Percentiles rank a stretch among this genome's conserved stretches.
phyloP scores from a whole-genome alignment of 2,797 vertebrate species.

The Dryobates pubescens region DNA sequence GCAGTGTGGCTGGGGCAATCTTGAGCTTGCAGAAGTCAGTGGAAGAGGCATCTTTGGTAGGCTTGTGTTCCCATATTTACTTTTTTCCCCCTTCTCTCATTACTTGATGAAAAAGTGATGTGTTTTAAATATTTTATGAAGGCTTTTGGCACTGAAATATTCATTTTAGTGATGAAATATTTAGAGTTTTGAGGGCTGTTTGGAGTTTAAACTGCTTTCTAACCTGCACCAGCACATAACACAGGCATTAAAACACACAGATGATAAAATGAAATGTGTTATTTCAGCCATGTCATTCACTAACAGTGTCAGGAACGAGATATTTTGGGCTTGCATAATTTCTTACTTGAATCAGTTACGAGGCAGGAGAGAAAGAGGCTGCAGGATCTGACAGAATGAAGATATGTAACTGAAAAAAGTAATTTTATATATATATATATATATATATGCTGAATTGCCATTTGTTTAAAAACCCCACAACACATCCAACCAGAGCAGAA shows the following conservation, averaged over 20 bases:
- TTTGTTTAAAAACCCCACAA: background rate
- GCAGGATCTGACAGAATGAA: background rate
- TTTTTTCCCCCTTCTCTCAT: background rate
- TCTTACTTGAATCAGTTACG: background rate
- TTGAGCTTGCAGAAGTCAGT: background rate
- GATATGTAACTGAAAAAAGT: background rate
- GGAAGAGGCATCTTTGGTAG: background rate
- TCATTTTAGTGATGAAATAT: background rate
- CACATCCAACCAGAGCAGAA: background rate
- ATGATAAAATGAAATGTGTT: background rate
- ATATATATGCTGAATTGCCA: background rate
- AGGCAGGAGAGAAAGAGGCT: background rate
- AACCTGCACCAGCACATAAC: background rate
- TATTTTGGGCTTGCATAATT: conserved; percentile 6
- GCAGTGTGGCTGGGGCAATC: background rate
- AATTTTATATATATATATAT: too few relatives aligned
- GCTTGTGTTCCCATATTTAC: background rate
- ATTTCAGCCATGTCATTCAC: background rate
- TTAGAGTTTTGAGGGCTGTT: background rate
- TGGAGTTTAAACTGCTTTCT: background rate
- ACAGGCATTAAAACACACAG: background rate
- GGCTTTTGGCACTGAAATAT: background rate
- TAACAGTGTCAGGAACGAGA: background rate
- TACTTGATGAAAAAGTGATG: background rate
- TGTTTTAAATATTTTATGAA: conserved; percentile 9